phyloP scores from a whole-genome alignment of 1,140 invertebrate species.

The Cydia strobilella region DNA sequence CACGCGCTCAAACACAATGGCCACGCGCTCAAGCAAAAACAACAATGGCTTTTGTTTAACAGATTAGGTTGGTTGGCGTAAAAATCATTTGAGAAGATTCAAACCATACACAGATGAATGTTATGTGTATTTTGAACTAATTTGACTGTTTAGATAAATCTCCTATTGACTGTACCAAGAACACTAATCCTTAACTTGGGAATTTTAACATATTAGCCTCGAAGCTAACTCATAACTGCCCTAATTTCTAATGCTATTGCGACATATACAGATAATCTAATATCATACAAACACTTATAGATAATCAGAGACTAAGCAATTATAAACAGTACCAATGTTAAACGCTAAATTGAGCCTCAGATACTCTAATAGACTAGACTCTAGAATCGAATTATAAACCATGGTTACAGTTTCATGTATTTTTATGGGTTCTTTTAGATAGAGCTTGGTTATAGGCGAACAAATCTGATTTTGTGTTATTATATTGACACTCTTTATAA shows the following conservation, averaged over 20 bases:
- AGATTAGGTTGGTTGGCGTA: no score
- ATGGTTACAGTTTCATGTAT: no score
- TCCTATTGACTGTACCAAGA: not conserved
- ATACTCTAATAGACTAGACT: no score
- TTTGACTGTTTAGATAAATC: conserved; percentile 1
- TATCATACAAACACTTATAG: conserved; percentile 17
- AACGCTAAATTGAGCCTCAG: no score
- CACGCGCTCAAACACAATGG: no score
- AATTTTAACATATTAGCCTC: not conserved
- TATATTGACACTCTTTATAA: conserved; percentile 4
- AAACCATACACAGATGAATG: not conserved
- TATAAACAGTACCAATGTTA: not conserved
- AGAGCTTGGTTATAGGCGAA: no score
- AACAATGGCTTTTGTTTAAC: no score
- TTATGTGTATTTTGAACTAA: not conserved
- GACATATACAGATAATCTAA: conserved; percentile 28
- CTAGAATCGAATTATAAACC: no score
- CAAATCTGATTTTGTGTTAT: not conserved
- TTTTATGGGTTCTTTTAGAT: no score
- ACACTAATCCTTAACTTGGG: not conserved
- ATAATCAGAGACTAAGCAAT: conserved; percentile 27
- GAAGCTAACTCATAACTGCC: conserved; percentile 23
- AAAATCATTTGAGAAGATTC: no score
- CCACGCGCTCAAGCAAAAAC: no score
- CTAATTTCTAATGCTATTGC: conserved; percentile 8